Base-by-base conservation (phyloP, 35 echinoderm and acorn worm species). In the Apostichopus parvimensis region DNA sequence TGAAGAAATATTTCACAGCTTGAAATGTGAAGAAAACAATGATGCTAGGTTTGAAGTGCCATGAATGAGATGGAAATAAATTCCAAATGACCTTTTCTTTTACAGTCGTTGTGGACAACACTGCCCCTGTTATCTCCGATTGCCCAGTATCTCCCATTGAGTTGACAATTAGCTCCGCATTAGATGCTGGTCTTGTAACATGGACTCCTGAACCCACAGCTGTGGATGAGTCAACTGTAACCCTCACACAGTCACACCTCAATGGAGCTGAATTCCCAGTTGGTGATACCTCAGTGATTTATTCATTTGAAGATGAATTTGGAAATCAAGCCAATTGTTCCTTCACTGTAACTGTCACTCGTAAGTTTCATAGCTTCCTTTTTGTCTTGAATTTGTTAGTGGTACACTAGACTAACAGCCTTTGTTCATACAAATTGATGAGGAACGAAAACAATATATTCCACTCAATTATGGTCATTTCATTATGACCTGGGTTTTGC, bases 241-340 rank as follows among this genome's bases (percentile, higher is more conserved):
- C 73, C 15, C 15, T 79, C 10, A 79, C 73, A 77, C 72, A 73
- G 13, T 80, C 78, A 25, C 66, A 90, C 21, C 10, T 3, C 14
- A 93, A 77, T 53, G 90, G 92, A 12, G 85, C 53, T 5, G 13
- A 9, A 1, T 96, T 96, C 56, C 14, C 62, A 64, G 53, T 92
- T 54, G 95, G 95, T 58, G 57, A 22, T 55, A 92, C 75, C 11
- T 25, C 20, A 25, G 93, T 96, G 17, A 24, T 57, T 5, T 96
- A 96, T 86, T 92, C 81, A 10, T 87, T 88, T 61, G 60, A 6
- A 23, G 95, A 96, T 92, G 56, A 24, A 56, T 9, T 58, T 83
- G 95, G 95, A 62, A 91, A 94, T 13, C 61, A 83, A 61, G 90
- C 82, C 13, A 68, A 75, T 22, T 96, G 95, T 80, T 80, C 75